Conservation (phyloP, 1,140 invertebrate species). For the Latrodectus geometricus region DNA sequence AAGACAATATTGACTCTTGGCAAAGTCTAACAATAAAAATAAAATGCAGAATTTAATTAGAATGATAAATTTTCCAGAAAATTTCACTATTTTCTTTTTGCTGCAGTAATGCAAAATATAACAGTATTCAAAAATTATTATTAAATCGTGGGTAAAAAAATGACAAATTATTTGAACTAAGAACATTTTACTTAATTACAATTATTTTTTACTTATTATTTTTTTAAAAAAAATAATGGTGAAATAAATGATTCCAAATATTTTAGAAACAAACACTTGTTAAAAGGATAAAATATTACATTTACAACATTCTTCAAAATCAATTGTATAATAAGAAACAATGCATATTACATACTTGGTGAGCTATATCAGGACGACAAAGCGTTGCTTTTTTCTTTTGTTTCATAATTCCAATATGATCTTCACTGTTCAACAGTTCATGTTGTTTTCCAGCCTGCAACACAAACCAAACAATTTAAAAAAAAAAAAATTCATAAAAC, state of each 20-base stretch:
- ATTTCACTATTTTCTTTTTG: no score
- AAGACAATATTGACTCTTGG: no score
- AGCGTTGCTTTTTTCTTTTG: slow-evolving; percentile 86
- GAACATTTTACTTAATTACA: not conserved
- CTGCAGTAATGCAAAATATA: no score
- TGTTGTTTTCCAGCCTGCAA: slow-evolving; percentile 85
- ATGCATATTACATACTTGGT: slow-evolving; percentile 74
- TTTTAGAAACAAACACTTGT: not conserved
- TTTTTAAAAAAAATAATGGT: not conserved
- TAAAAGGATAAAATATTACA: not conserved
- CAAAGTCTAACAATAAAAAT: no score
- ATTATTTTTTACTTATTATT: not conserved
- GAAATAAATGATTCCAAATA: not conserved
- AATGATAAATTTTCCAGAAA: no score
- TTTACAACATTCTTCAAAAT: not conserved
- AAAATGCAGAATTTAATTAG: no score
- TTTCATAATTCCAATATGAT: slow-evolving; percentile 85
- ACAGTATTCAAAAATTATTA: no score
- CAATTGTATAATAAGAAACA: not conserved
- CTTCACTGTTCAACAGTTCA: slow-evolving; percentile 94
- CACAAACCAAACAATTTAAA: slow-evolving; percentile 37
- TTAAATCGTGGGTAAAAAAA: no score
- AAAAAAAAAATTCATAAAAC: not conserved
- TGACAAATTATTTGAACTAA: no score
- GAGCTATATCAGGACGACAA: slow-evolving; percentile 93